Percentiles rank a stretch among this genome's conserved stretches.
phyloP scores from a whole-genome alignment of 2,888 invertebrate genomes.

The Patella ulyssiponensis region DNA sequence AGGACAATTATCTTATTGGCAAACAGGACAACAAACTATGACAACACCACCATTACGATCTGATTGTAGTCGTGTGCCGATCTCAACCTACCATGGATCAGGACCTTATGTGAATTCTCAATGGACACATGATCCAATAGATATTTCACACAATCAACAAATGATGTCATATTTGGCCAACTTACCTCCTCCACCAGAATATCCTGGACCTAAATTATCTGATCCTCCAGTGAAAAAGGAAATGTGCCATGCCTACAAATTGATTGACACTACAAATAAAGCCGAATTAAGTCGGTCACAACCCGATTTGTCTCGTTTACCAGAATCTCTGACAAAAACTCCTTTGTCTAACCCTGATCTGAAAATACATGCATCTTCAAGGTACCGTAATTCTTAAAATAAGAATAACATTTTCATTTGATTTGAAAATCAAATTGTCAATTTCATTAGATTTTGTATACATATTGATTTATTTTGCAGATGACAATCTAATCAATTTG shows the following conservation, averaged over 20 bases:
- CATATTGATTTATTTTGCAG: too few relatives aligned
- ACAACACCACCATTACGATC: background rate
- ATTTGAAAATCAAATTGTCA: too few relatives aligned
- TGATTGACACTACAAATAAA: constrained; percentile 45
- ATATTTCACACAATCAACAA: constrained; percentile 22
- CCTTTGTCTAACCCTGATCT: constrained; percentile 18
- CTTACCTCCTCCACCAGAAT: constrained; percentile 66
- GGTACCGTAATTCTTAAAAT: background rate
- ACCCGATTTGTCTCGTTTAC: constrained; percentile 83
- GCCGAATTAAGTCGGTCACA: constrained; percentile 80
- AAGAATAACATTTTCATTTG: too few relatives aligned
- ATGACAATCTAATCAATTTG: too few relatives aligned
- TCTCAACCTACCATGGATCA: constrained; percentile 38
- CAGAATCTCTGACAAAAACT: constrained; percentile 43
- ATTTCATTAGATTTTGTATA: too few relatives aligned
- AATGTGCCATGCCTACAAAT: constrained; percentile 49
- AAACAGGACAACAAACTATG: background rate
- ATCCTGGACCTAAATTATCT: constrained; percentile 55
- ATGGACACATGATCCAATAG: constrained; percentile 27
- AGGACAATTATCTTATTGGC: constrained; percentile 27
- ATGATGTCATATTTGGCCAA: constrained; percentile 49
- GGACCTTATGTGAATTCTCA: constrained; percentile 40
- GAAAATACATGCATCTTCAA: constrained; percentile 11
- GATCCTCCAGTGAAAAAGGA: constrained; percentile 40
- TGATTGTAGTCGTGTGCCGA: constrained; percentile 9